A percentile compares a stretch with the other conserved stretches of the same genome.
phyloP scores from a whole-genome alignment of 2,113 vertebrate genomes.

The Platysternon megacephalum region DNA sequence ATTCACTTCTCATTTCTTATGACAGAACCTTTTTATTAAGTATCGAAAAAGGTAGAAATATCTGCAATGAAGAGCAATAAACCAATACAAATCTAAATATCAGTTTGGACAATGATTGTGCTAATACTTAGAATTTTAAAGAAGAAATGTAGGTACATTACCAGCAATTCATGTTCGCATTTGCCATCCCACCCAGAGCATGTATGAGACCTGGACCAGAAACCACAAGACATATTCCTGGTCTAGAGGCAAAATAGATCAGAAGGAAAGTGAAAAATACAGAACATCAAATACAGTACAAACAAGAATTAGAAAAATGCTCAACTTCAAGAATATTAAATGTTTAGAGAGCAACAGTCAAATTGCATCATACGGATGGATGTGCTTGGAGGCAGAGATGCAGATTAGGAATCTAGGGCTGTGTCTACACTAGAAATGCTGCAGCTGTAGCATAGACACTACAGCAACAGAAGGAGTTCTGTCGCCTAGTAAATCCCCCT shows the following conservation, averaged over 20 bases:
- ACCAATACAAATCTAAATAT: background rate
- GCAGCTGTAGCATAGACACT: background rate
- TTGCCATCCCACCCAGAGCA: constrained; percentile 94
- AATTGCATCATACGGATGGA: background rate
- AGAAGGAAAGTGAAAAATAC: background rate
- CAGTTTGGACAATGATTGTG: background rate
- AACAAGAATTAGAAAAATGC: background rate
- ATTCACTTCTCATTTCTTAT: background rate
- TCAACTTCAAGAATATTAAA: background rate
- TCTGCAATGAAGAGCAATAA: background rate
- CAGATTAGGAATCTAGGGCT: background rate
- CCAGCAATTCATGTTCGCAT: constrained; percentile 96
- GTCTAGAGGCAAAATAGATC: constrained; percentile 76
- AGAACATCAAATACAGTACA: background rate
- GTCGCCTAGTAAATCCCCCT: background rate
- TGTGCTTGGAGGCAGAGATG: background rate
- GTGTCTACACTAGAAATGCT: background rate
- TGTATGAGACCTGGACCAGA: constrained; percentile 96
- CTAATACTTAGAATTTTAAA: background rate
- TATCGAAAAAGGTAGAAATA: background rate
- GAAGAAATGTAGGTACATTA: constrained; percentile 67
- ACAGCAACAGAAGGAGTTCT: background rate
- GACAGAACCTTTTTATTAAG: background rate
- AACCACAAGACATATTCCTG: constrained; percentile 93
- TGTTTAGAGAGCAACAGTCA: background rate